Conservation (phyloP, 2,888 invertebrate genomes). For the Rhingia rostrata region DNA sequence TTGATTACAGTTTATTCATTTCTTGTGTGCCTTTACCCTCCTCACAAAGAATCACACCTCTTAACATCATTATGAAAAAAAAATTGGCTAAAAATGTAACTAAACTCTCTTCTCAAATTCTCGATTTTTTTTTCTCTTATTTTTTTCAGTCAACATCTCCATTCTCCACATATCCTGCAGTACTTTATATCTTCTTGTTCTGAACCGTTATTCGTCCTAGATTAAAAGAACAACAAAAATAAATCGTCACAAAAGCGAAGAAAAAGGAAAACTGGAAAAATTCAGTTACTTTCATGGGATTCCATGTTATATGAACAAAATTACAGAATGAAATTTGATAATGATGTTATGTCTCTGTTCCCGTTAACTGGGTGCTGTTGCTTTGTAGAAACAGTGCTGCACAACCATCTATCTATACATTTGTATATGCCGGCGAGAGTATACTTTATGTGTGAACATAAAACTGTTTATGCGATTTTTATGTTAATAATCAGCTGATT, state of each 20-base stretch:
- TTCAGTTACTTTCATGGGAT: slow-evolving; percentile 19
- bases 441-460: slow-evolving; percentile 60
- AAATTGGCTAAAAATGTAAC: slow-evolving; percentile 64
- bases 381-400: slow-evolving; percentile 24
- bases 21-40: neutral
- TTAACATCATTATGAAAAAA: slow-evolving; percentile 69
- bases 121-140: slow-evolving; percentile 6
- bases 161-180: neutral
- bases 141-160: slow-evolving; percentile 9
- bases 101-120: slow-evolving; percentile 30
- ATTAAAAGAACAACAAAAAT: slow-evolving; percentile 5
- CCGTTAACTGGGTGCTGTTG: slow-evolving; percentile 12
- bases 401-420: slow-evolving; percentile 14
- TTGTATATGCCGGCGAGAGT: slow-evolving; percentile 49
- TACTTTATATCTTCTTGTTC: slow-evolving; percentile 8
- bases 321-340: slow-evolving; percentile 50
- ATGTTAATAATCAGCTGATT: slow-evolving; percentile 74
- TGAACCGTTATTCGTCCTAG: slow-evolving; percentile 52
- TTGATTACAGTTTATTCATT: slow-evolving; percentile 46
- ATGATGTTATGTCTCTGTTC: slow-evolving; percentile 35
- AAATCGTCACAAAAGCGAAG: neutral
- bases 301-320: slow-evolving; percentile 55
- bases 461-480: slow-evolving; percentile 71
- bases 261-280: neutral
- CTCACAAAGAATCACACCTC: slow-evolving; percentile 43